phyloP scores from a whole-genome alignment of 2,113 vertebrate species.

The Psilopogon haemacephalus region DNA sequence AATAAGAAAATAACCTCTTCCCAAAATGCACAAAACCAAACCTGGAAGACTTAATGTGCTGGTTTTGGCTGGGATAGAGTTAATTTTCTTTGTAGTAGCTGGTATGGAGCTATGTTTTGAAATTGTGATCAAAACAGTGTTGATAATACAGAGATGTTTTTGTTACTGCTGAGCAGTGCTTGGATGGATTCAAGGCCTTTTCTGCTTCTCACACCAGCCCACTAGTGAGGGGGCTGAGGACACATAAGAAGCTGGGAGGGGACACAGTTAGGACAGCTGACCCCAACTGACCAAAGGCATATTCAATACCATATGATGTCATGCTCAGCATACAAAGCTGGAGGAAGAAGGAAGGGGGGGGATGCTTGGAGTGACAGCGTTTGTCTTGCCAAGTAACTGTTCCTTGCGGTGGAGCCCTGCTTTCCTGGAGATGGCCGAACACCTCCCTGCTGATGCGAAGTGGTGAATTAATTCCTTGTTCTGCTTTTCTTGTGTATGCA shows the following conservation, averaged over 20 bases:
- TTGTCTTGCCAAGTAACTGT: not conserved
- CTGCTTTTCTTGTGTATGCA: not conserved
- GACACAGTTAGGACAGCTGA: not conserved
- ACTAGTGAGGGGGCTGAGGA: not conserved
- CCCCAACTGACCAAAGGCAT: too few relatives aligned
- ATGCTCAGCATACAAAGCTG: too few relatives aligned
- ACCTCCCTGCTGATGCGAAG: not conserved
- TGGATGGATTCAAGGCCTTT: not conserved
- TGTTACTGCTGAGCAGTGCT: not conserved
- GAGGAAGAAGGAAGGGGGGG: not conserved
- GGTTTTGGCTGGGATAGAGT: not conserved
- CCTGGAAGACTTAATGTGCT: not conserved
- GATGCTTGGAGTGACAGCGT: rapidly evolving
- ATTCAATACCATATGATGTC: too few relatives aligned
- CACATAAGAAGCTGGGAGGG: not conserved
- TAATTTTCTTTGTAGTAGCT: not conserved
- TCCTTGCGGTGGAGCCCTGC: rapidly evolving
- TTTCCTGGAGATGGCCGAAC: not conserved
- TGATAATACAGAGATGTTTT: not conserved
- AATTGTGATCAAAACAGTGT: not conserved
- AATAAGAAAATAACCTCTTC: too few relatives aligned
- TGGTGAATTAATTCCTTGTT: not conserved
- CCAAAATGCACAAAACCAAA: not conserved
- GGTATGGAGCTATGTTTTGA: not conserved
- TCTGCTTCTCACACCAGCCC: not conserved